Evolutionary conservation across 2,113 vertebrate species (phyloP), one percentile per base, ranked within the genome.

Genomic region (Dolichallabes microphthalmus): DNA sequence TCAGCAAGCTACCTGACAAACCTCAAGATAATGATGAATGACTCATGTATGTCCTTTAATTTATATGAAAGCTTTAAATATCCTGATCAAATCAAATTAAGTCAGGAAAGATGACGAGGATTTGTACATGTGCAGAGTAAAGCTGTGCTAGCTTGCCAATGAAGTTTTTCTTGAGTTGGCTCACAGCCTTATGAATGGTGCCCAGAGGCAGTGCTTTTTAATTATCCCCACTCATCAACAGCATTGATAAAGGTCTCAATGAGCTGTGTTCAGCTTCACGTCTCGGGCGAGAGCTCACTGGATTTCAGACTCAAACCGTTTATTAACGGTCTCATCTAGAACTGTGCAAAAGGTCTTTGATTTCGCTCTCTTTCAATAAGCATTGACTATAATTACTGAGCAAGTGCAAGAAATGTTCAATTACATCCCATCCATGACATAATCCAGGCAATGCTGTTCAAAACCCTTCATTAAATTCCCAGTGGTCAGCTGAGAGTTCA

Each of bases 201-300:
- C 20, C 58, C 78, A 61, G 20, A 50, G 79, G 60, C 60, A 52
- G 13, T 19, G 27, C 60, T 64, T 81, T 81, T 81, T 81, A 64
- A 81, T 81, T 64, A 81, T 81, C 35, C 52, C 52, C 39, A 81
- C 58, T 64, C 52, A 66, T 81, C 15, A 5, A 64, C 39, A 81
- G 35, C 78, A 81, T 64, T 9, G 19, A 52, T 20, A 81, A 17
- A 66, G 22, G 22, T 39, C 57, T 39, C 78, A 63, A 25, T 80
- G 30, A 61, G 79, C 39, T 30, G 61, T 5, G 39, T 30, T 64
- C 39, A 45, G n/a, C 57, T 63, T 35, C 35, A 63, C 6, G 4
- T 64, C 39, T 66, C n/a, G 3, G n/a, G n/a, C 61, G 61, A 20
- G 25, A 7, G 5, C 58, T 80, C 78, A 63, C 30, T 60, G 55